Base-by-base conservation (phyloP, 2,797 vertebrate genomes). In the Poeciliopsis gracilis region DNA sequence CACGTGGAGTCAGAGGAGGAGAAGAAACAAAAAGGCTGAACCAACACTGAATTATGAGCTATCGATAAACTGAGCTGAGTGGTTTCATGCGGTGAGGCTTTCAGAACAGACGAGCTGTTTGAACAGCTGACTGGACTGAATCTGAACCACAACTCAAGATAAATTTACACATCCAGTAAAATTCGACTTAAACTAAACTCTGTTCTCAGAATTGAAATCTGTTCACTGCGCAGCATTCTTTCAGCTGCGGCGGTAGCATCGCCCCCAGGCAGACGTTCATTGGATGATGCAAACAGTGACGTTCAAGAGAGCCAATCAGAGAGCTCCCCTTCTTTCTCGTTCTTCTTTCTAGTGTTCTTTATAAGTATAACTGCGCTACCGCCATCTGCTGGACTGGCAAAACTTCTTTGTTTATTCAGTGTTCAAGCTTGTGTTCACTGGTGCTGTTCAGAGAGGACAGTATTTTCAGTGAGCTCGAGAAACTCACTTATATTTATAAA, bases 271-370 rank as follows among this genome's bases (percentile, higher is more conserved):
- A 23, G 45, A 45, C 36, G 67, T 61, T 89, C 72, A 89, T 88
- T 91, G 92, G 92, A 57, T 78, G 72, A 53, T 2, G 9, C 36
- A 36, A 28, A 30, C 12, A 91, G 9, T 78, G 93, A 61, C 83
- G 77, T 70, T 2, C 1, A 0, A 1, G 9, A 5, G 0, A 76
- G 8, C 94, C 94, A 95, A 95, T 94, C 83, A 61, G 55, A 66
- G 9, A 9, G 0, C 51, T 57, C 2, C 12, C 2, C 5, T 25
- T 72, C 47, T 36, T 74, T 74, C 51, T 74, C 53, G 25, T 28
- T 57, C 11, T 28, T 13, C 25, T 57, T 57, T 13, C 57, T 15
- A 11, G 36, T n/a, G 13, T 23, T 41, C 2, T 55, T n/a, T 4
- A 28, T 5, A 20, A 20, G 6, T 16, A 0, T 1, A 45, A 38